Evolutionary conservation across 2,888 invertebrate species (phyloP), one percentile per base, ranked within the genome.

Genomic region (Caenorhabditis zanzibari): DNA sequence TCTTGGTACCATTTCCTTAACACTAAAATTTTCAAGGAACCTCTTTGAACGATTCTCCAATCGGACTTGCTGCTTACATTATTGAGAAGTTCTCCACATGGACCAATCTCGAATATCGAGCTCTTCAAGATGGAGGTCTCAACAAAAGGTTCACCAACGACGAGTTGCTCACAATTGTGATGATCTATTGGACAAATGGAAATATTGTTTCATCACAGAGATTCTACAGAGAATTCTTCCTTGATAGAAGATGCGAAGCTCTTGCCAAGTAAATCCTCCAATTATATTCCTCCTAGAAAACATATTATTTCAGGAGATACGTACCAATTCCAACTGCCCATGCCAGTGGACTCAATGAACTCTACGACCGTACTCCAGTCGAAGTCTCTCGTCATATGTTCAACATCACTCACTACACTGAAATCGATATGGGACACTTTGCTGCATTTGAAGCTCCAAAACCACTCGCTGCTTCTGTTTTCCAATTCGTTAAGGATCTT

Each of bases 11-110:
- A n/a, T 16, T 47, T 49, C 52, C 22, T n/a, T 14, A 35, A n/a
- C 32, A 12, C 38, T 38, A 12, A 38, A 10, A 12, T 38, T 38
- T 6, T 38, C 32, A 12, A 95, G 95, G 96, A 24, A 93, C 94
- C 0, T 95, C 94, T 0, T 92, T 96, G 41, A 93, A 94, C 22
- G 95, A 96, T 88, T 95, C 96, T 0, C 97, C 97, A 0, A 94
- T 95, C 0, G 97, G 96, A 0, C 93, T 97, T 79, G 96, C 96
- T 0, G 96, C 96, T 0, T 97, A 97, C 90, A 95, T 97, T 71
- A 93, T 97, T 14, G 97, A 97, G 90, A 97, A 97, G 92, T 96
- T 96, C 93, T 95, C 95, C 14, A 94, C 95, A 0, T 95, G 95
- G 95, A 96, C 95, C 0, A 94, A 91, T 64, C 26, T 72, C 0